phyloP scores from a whole-genome alignment of 1,140 invertebrate species.

The Ruditapes philippinarum region DNA sequence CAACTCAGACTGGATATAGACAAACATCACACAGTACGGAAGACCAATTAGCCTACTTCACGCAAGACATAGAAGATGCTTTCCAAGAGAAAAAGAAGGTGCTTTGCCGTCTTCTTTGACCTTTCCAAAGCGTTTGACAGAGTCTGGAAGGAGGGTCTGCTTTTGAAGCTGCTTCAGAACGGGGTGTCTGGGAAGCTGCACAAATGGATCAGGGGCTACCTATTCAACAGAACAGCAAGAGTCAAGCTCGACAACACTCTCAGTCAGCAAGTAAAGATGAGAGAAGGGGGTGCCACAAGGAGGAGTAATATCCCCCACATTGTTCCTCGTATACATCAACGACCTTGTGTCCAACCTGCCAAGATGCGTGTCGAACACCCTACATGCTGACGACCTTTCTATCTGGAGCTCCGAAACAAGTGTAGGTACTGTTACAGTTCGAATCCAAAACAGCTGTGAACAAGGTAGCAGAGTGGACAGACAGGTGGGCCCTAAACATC shows the following conservation, averaged over 20 bases:
- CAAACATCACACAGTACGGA: conserved; percentile 32
- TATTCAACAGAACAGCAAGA: conserved; percentile 32
- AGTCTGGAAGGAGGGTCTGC: conserved; percentile 49
- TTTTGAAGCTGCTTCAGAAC: conserved; percentile 35
- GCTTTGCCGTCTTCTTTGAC: conserved; percentile 45
- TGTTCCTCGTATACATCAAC: neutral
- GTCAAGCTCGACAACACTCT: conserved; percentile 46
- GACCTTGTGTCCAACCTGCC: conserved; percentile 13
- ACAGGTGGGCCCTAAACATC: conserved; percentile 38
- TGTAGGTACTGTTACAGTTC: neutral
- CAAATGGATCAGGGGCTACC: conserved; percentile 44
- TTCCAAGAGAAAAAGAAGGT: conserved; percentile 55
- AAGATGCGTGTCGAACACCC: neutral
- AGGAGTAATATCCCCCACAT: conserved; percentile 4
- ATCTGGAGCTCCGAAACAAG: neutral
- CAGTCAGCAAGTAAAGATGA: neutral
- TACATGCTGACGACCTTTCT: neutral
- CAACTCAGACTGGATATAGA: conserved; percentile 25
- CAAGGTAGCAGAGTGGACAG: conserved; percentile 38
- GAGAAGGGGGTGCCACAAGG: conserved; percentile 5
- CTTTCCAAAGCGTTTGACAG: conserved; percentile 56
- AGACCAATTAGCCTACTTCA: conserved; percentile 34
- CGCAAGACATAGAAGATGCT: conserved; percentile 51
- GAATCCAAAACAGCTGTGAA: conserved; percentile 13
- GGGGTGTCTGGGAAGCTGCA: neutral